Base-by-base conservation (phyloP, 2,113 vertebrate genomes). In the Puma concolor region DNA sequence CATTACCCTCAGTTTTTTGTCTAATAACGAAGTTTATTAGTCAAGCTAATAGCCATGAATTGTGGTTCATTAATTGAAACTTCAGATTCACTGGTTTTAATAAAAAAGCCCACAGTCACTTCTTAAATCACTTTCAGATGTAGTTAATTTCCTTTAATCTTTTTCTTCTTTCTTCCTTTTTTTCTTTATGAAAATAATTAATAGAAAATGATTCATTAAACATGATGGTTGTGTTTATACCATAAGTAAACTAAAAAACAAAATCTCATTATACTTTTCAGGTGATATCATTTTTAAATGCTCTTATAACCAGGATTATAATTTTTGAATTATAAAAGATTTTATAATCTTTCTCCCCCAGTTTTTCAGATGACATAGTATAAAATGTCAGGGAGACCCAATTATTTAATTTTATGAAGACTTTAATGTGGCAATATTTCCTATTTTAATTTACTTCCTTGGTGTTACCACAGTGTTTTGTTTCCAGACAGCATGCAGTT, bases 41-140 rank as follows among this genome's bases (percentile, higher is more conserved):
- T 98, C 80, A 98, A 97, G 60, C 41, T 95, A 97, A 98, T 97
- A 97, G 12, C 5, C 80, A 86, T 93, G 91, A 96, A 50, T 72
- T 94, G 83, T 89, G n/a, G 66, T 97, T 98, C 95, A 97, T 98
- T 98, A 98, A 98, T 63, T 98, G 84, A 98, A 98, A 97, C 91
- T 97, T 98, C 66, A 95, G 38, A 96, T 93, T 97, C 88, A 94
- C 25, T 63, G 17, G 80, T 98, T 98, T 98, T 94, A 98, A 97
- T 95, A 97, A 98, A 98, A 98, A 97, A n/a, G 54, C 95, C 93
- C 50, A 83, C 41, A 95, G 92, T 81, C 13, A 95, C 66, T 85
- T 95, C 94, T 97, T 97, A 98, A 98, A 98, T 97, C 80, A 97
- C 88, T 64, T 98, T 98, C 64, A 97, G 38, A 97, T 95, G 44